These are phyloP conservation scores for Scrobipalpa costella DNA, from an alignment of 2,888 invertebrate species.

Conservation along the genomic window DNA sequence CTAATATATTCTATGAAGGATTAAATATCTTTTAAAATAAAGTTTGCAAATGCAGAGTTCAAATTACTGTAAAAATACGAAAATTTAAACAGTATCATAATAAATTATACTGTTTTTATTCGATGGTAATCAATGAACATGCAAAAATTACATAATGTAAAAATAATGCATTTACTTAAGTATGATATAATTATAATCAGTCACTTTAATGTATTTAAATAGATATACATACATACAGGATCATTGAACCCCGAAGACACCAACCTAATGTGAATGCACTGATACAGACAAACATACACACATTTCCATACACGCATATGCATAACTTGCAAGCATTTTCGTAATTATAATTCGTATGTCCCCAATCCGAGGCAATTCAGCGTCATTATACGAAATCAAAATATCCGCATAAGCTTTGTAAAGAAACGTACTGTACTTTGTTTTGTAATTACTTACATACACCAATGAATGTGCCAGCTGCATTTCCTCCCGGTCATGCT, in stretches of 20 bases:
- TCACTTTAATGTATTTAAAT: background rate
- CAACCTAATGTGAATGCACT: constrained; percentile 18
- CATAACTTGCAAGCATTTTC: background rate
- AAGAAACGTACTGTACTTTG: background rate
- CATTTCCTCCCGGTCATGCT: no score
- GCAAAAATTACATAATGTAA: background rate
- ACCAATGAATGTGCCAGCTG: no score
- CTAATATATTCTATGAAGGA: background rate
- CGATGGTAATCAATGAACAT: background rate
- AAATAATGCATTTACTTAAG: background rate
- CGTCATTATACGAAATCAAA: background rate
- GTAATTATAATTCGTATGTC: constrained; percentile 11
- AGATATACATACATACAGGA: background rate
- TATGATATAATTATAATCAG: background rate
- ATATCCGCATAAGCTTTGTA: background rate
- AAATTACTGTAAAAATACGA: background rate
- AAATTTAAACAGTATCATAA: no score
- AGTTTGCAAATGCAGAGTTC: background rate
- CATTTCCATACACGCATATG: background rate
- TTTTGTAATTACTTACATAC: no score
- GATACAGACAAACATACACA: background rate
- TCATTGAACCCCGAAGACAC: constrained; percentile 9
- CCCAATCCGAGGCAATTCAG: background rate
- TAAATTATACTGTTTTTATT: no score
- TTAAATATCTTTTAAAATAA: background rate